Conservation (phyloP, 1,140 invertebrate genomes). For the Nylanderia fulva region DNA sequence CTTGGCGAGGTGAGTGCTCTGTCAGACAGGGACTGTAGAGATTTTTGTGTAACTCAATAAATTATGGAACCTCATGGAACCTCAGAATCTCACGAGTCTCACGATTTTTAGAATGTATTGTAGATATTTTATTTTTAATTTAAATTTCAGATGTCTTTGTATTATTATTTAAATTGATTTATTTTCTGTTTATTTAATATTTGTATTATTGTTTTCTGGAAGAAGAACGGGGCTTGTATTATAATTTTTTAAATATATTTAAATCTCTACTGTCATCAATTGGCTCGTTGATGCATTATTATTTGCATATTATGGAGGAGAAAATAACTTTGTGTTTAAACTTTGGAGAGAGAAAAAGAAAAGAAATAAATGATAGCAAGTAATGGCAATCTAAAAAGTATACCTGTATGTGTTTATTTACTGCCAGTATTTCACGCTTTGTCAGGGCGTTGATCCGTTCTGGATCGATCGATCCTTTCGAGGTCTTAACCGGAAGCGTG, state of each 20-base stretch:
- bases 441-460: conserved; percentile 29
- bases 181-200: background rate
- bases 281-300: background rate
- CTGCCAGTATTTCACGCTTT: background rate
- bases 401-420: conserved; percentile 21
- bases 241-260: too few relatives aligned
- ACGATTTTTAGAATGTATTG: background rate
- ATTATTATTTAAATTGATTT: background rate
- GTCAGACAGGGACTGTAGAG: too few relatives aligned
- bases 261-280: too few relatives aligned
- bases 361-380: background rate
- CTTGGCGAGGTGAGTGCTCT: conserved; percentile 30
- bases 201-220: background rate
- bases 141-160: background rate
- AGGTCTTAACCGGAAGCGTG: background rate
- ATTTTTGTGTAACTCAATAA: background rate
- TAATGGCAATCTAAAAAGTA: background rate
- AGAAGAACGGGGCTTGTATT: too few relatives aligned
- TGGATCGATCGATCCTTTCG: conserved; percentile 50
- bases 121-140: background rate
- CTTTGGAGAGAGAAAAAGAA: background rate
- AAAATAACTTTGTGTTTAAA: background rate
- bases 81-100: background rate
- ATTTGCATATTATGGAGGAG: background rate
- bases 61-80: background rate